Evolutionary conservation across 1,140 invertebrate species (phyloP).

Genomic region (Arion vulgaris): DNA sequence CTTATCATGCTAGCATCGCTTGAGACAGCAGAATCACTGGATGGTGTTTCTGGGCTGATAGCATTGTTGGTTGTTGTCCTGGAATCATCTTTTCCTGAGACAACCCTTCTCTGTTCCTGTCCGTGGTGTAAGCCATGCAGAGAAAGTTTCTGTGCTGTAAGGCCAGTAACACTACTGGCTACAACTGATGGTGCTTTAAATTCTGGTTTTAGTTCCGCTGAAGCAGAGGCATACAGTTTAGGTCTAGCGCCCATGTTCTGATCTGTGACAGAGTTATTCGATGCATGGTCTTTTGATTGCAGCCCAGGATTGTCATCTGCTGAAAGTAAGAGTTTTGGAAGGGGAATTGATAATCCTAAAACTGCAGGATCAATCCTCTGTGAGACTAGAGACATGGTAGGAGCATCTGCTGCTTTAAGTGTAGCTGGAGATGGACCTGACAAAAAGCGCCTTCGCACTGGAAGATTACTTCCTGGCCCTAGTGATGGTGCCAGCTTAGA

Average conservation of each 20-base stretch:
- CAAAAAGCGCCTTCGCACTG: slow-evolving; percentile 48
- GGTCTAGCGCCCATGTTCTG: slow-evolving; percentile 15
- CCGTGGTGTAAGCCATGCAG: slow-evolving; percentile 28
- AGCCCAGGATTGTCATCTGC: slow-evolving; percentile 34
- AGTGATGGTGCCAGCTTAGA: slow-evolving; percentile 5
- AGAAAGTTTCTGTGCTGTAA: slow-evolving; percentile 16
- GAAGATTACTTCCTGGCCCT: slow-evolving; percentile 11
- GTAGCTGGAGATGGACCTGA: slow-evolving; percentile 55
- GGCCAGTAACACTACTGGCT: not conserved
- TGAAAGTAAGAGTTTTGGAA: slow-evolving; percentile 9
- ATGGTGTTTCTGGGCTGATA: slow-evolving; percentile 34
- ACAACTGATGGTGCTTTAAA: not conserved
- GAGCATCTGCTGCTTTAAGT: slow-evolving; percentile 58
- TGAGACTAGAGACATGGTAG: slow-evolving; percentile 58
- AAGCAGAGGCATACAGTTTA: slow-evolving; percentile 16
- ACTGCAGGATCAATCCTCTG: slow-evolving; percentile 41
- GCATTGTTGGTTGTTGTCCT: not conserved
- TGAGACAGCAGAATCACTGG: slow-evolving; percentile 28
- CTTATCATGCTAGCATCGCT: slow-evolving; percentile 40
- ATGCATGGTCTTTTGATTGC: slow-evolving; percentile 32
- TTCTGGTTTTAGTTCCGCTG: not conserved
- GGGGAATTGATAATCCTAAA: slow-evolving; percentile 55
- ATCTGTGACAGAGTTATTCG: not conserved
- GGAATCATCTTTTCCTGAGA: not conserved
- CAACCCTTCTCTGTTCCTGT: not conserved